Evolutionary conservation across 2,888 invertebrate species (phyloP), one percentile per base, ranked within the genome.

Genomic region (Cephonodes hylas): DNA sequence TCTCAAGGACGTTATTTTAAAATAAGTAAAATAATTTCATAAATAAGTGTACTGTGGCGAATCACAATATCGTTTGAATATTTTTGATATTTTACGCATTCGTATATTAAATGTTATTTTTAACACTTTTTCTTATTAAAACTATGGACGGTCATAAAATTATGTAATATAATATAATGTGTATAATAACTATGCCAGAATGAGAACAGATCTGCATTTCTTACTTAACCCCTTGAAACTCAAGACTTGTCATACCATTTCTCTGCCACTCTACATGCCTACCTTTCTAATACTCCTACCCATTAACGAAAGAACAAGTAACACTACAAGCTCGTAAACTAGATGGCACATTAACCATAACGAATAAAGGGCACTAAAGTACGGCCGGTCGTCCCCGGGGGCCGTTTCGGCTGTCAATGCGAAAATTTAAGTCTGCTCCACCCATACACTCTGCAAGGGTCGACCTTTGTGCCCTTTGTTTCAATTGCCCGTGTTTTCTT

Each of bases 331-430:
- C 81, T 88, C 91, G 87, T 91, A 91, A 92, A 91, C 89, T 86
- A 90, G 85, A 84, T 85, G 85, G 82, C 84, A 82, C 91, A 92
- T 91, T 91, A 90, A 86, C 91, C 88, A 89, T 91, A 89, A 89
- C 90, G 91, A 90, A 91, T 91, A 91, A 91, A 91, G 87, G n/a
- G 91, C 85, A 88, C 89, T 91, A 91, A 91, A 91, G 91, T 88
- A 86, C 83, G 87, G 84, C 85, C 82, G 81, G 79, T 77, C 76
- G 84, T 91, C 91, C 91, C 91, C 86, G 64, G 81, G 85, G 91
- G 91, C 90, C 85, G 86, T 92, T 92, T 90, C 86, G 88, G 86
- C 92, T 91, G 92, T 92, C 92, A 92, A 91, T 92, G 91, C 83
- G 90, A 87, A 91, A 90, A 92, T 92, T 91, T 92, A 92, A 90